Percentiles rank a stretch among this genome's conserved stretches.
phyloP scores from a whole-genome alignment of 64 coral and sea anemone species.

The Astreopora myriophthalma region DNA sequence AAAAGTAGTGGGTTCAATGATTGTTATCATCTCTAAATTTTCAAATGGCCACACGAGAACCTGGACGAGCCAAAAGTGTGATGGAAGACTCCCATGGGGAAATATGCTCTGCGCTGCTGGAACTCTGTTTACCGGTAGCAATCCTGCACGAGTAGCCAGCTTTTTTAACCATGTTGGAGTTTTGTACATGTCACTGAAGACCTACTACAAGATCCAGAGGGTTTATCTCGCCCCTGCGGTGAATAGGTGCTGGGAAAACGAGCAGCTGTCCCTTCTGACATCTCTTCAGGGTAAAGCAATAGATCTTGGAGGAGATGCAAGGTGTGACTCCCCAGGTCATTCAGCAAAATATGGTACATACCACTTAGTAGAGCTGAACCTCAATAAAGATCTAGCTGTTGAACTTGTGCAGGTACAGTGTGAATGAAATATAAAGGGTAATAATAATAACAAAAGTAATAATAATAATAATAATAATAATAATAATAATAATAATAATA shows the following conservation, averaged over 20 bases:
- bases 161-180: constrained; percentile 31
- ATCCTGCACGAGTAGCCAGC: constrained; percentile 15
- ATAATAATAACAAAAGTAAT: not conserved
- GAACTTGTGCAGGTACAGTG: constrained; percentile 54
- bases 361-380: constrained; percentile 10
- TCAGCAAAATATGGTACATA: constrained; percentile 34
- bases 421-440: not conserved
- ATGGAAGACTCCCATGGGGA: constrained; percentile 46
- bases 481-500: too few relatives aligned
- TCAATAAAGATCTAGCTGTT: constrained; percentile 50
- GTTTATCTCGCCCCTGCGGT: constrained; percentile 42
- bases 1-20: constrained; percentile 13
- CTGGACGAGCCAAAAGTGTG: constrained; percentile 36
- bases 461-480: too few relatives aligned
- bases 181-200: constrained; percentile 10
- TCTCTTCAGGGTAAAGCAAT: constrained; percentile 22
- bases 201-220: constrained; percentile 35
- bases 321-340: constrained; percentile 58
- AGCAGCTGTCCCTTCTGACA: constrained; percentile 15
- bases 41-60: constrained; percentile 19
- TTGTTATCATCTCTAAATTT: constrained; percentile 33
- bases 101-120: constrained; percentile 48
- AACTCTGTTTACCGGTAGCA: constrained; percentile 42
- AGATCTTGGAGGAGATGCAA: constrained; percentile 38
- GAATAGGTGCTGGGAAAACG: constrained; percentile 9